Percentiles rank a stretch among this genome's conserved stretches.
These are phyloP conservation scores for Scolopax bukidnonensis DNA, from an alignment of 2,797 vertebrate genomes.

Conservation along the genomic window DNA sequence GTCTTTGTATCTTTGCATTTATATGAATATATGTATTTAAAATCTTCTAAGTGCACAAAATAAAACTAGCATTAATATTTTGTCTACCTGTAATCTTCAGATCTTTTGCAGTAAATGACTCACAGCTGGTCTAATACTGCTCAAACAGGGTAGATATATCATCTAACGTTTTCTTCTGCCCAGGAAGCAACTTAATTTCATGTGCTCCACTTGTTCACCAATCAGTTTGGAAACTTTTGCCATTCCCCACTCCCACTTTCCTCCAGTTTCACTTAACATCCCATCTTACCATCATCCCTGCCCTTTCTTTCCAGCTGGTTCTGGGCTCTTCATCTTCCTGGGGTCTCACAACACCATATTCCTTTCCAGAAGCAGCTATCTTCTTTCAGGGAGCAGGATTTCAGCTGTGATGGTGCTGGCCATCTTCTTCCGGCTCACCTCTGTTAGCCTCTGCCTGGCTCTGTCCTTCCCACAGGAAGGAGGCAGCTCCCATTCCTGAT, in stretches of 20 bases:
- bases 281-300: not conserved
- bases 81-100: not conserved
- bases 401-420: not conserved
- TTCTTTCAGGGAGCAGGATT: not conserved
- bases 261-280: not conserved
- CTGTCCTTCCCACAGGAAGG: not conserved
- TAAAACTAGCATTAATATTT: not conserved
- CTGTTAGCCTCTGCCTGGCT: rapidly evolving
- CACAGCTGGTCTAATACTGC: not conserved
- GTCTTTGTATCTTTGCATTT: not conserved
- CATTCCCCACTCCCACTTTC: not conserved
- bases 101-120: not conserved
- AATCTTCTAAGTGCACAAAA: not conserved
- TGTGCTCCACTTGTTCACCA: not conserved
- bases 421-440: not conserved
- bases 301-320: not conserved
- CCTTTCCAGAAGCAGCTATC: not conserved
- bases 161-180: not conserved
- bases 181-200: not conserved
- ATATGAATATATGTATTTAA: not conserved
- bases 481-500: not conserved
- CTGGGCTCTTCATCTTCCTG: not conserved
- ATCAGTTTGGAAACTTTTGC: not conserved
- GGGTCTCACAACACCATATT: not conserved
- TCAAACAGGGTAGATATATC: not conserved